A percentile compares a stretch with the other conserved stretches of the same genome.
Conservation (phyloP, 1,140 invertebrate genomes). For the Hyphantria cunea region DNA sequence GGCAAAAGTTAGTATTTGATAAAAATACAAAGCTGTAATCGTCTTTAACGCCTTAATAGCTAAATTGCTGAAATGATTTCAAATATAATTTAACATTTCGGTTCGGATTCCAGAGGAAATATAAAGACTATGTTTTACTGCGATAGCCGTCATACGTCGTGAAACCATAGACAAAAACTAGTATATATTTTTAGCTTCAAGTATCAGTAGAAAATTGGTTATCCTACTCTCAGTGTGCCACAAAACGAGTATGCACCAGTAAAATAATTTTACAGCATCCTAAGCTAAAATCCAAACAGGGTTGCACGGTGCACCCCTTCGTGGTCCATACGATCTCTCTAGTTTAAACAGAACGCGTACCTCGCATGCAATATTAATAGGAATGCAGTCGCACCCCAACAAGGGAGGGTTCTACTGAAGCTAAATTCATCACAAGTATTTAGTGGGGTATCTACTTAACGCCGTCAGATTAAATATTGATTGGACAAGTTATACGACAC, state of each 20-base stretch:
- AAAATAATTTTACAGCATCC: constrained; percentile 2
- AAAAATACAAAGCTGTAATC: no score
- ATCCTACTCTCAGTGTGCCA: no score
- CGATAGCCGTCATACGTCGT: no score
- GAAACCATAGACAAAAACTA: no score
- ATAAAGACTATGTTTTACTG: no score
- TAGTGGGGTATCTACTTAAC: constrained; percentile 21
- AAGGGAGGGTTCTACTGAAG: neutral
- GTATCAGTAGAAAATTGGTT: no score
- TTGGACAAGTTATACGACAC: constrained; percentile 4
- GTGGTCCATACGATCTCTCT: constrained; percentile 9
- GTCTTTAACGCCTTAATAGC: no score
- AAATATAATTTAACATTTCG: no score
- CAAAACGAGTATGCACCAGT: neutral
- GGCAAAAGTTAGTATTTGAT: no score
- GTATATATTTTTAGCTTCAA: no score
- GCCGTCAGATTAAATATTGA: constrained; percentile 29
- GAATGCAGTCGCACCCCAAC: constrained; percentile 33
- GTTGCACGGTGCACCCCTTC: neutral
- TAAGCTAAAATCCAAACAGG: neutral
- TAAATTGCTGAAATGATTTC: no score
- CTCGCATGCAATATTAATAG: constrained; percentile 39
- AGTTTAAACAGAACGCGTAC: constrained; percentile 42
- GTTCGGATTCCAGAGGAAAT: no score
- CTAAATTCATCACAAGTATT: constrained; percentile 29